These are phyloP conservation scores for Pristionchus entomophagus DNA, from an alignment of 2,888 invertebrate genomes.

Conservation along the genomic window DNA sequence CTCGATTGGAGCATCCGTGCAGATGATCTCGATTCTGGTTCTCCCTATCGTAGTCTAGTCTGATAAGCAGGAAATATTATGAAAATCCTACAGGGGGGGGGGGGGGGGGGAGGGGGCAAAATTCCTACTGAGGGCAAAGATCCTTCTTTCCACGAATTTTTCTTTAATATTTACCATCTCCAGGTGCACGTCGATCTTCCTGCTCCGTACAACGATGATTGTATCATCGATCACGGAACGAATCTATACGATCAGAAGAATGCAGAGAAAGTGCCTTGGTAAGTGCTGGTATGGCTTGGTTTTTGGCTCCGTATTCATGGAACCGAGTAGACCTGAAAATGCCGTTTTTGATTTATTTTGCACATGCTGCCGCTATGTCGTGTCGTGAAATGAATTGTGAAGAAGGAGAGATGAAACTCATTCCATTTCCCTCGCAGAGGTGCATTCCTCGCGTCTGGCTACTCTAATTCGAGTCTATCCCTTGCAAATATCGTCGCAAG, in stretches of 20 bases:
- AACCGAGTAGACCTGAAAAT: background rate
- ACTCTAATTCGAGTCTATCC: too few species aligned
- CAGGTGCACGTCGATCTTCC: constrained; percentile 65
- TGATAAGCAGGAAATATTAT: too few species aligned
- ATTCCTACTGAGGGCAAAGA: background rate
- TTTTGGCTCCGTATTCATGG: background rate
- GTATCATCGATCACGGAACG: constrained; percentile 66
- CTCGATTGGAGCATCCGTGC: background rate
- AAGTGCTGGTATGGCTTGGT: constrained; percentile 23
- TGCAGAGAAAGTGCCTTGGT: constrained; percentile 66
- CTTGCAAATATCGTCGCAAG: background rate
- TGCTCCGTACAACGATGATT: constrained; percentile 67
- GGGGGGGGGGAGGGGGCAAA: too few species aligned
- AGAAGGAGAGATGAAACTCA: background rate
- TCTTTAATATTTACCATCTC: too few species aligned
- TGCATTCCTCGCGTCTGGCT: too few species aligned
- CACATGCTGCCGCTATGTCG: background rate
- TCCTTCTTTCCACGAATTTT: too few species aligned
- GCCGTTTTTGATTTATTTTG: background rate
- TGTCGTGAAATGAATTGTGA: background rate
- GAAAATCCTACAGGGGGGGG: too few species aligned
- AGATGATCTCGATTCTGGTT: background rate
- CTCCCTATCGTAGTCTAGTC: too few species aligned
- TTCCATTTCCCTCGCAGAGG: background rate
- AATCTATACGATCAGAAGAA: constrained; percentile 67